phyloP scores from a whole-genome alignment of 2,797 vertebrate genomes.

The Somateria mollissima region DNA sequence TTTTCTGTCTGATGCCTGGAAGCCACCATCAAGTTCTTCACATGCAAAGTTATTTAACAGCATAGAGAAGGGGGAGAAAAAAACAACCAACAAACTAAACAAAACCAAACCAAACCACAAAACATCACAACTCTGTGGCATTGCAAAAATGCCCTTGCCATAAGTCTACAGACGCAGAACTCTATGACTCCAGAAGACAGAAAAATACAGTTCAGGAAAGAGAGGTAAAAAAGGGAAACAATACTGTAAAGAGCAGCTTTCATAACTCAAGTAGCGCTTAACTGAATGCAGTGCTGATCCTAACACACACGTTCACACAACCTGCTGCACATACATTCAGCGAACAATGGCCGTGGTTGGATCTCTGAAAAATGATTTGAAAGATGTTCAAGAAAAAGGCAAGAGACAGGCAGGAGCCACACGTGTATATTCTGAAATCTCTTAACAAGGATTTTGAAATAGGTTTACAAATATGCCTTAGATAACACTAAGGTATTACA shows the following conservation, averaged over 20 bases:
- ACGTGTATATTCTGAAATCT: background rate
- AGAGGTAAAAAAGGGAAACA: background rate
- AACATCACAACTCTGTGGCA: background rate
- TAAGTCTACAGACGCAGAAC: too few species aligned
- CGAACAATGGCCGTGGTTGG: background rate
- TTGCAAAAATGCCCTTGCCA: background rate
- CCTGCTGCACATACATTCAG: background rate
- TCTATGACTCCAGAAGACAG: too few species aligned
- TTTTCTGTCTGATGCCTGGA: background rate
- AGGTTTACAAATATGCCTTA: background rate
- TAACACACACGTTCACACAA: background rate
- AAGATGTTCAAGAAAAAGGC: background rate
- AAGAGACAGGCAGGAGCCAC: background rate
- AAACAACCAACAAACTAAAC: background rate
- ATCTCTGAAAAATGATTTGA: background rate
- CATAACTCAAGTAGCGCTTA: background rate
- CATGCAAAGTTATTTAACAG: background rate
- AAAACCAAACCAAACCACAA: background rate
- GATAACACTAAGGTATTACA: background rate
- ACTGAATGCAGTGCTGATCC: background rate
- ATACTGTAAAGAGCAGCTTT: too few species aligned
- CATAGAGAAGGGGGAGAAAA: background rate
- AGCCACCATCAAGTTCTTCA: background rate
- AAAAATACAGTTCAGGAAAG: background rate
- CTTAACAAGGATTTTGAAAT: background rate